Evolutionary conservation across 2,797 vertebrate genomes (phyloP), one percentile per base, ranked within the genome.

Genomic region (Molossus alvarezi): DNA sequence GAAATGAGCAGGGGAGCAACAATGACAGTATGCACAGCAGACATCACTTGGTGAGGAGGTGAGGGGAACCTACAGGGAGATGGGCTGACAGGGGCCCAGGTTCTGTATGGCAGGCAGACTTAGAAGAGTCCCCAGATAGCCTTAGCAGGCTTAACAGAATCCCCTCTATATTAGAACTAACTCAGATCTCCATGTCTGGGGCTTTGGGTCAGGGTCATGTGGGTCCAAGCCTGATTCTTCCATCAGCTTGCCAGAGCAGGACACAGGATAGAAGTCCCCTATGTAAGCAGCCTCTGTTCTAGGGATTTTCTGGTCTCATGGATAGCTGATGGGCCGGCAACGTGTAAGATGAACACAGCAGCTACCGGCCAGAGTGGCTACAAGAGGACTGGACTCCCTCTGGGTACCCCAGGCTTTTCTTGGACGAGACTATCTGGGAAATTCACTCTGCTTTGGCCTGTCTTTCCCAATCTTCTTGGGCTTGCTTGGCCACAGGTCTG

Each of bases 1-100:
- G 29, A 29, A 45, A 60, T 82, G 27, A 88, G 58, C n/a, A 88
- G n/a, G 15, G 57, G 13, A 58, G 60, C 37, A 71, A 23, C 45
- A 79, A 65, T 58, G 82, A 91, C 87, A 95, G 73, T 51, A 53
- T 11, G 58, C 81, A 90, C 53, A 94, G 91, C 64, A 90, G 76
- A 90, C 29, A 33, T 48, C 55, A 91, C 29, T 79, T 48, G 89
- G 64, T 69, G 76, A 93, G 65, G 79, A 88, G 48, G 48, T 37
- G 41, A 81, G 11, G 29, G 45, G 25, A 76, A 37, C 17, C 81
- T 67, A 12, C 23, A 13, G 23, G 79, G 25, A 76, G 37, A 18
- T 18, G 86, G 77, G 21, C 7, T 11, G 65, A 33, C 9, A 29
- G 33, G 37, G 48, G 84, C 25, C 25, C 12, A 53, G 83, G 65